A percentile compares a stretch with the other conserved stretches of the same genome.
Conservation (phyloP, 2,888 invertebrate species). For the Diarsia brunnea region DNA sequence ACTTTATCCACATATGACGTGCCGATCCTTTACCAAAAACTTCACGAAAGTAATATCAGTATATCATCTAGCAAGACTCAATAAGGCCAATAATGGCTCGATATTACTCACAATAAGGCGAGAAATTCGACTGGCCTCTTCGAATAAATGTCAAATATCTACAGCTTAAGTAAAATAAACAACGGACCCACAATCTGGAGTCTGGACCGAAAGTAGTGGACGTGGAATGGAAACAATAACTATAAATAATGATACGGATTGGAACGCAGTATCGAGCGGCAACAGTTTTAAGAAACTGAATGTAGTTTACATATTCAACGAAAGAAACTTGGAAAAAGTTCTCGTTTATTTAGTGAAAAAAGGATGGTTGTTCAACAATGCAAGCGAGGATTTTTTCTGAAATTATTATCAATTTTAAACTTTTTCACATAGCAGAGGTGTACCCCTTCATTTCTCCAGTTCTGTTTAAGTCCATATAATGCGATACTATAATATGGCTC, state of each 20-base stretch:
- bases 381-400: neutral
- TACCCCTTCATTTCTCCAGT: too few species aligned
- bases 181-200: slow-evolving; percentile 71
- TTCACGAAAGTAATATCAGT: slow-evolving; percentile 65
- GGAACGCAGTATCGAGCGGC: slow-evolving; percentile 49
- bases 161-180: slow-evolving; percentile 81
- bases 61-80: slow-evolving; percentile 65
- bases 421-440: neutral
- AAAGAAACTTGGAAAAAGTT: neutral
- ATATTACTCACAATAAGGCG: slow-evolving; percentile 71
- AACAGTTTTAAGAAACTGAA: slow-evolving; percentile 31
- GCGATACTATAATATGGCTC: too few species aligned
- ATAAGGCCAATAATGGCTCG: slow-evolving; percentile 63
- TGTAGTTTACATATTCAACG: slow-evolving; percentile 41
- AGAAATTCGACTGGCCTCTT: slow-evolving; percentile 59
- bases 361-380: neutral
- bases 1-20: slow-evolving; percentile 17
- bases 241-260: slow-evolving; percentile 83
- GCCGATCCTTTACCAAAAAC: slow-evolving; percentile 46
- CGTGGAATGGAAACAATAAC: slow-evolving; percentile 81
- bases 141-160: slow-evolving; percentile 81
- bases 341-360: neutral
- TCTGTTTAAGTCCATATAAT: too few species aligned
- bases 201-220: slow-evolving; percentile 63
- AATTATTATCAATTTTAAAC: neutral